Evolutionary conservation across 2,113 vertebrate species (phyloP), one percentile per base, ranked within the genome.

Genomic region (Myodes glareolus): DNA sequence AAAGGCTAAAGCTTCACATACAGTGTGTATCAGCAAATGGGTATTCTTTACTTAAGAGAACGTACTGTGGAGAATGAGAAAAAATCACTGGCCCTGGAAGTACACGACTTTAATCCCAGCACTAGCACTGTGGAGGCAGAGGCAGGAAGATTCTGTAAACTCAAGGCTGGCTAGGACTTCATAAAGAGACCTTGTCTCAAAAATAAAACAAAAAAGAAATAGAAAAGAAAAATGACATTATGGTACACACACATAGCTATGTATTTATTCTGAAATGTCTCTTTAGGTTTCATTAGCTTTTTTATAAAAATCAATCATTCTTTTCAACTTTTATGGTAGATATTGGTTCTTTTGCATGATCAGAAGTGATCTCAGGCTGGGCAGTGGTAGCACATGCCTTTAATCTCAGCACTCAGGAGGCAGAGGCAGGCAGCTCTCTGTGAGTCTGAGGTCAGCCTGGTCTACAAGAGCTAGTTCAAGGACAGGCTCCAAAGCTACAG

Each of bases 281-380:
- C 17, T 94, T 65, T 88, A 90, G 36, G 16, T 67, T 93, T 47
- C 61, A 65, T 94, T 88, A 93, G 72, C 29, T 85, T 88, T 91
- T 82, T 77, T 75, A 0, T 5, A 70, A 63, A 94, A 76, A 17
- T 36, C 39, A 81, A 16, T 33, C 63, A 76, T 90, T 92, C 5
- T 91, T 96, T 88, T 23, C 47, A 78, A 55, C 55, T 85, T 27
- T 93, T 92, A 25, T 94, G 42, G 13, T 78, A 2, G 36, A 75
- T 94, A 50, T 90, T 92, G 50, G 21, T 85, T 75, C 88, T 55
- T 92, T 80, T 70, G 27, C 23, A 45, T 94, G 81, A 73, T 77
- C 8, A 78, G 45, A 95, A 94, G 89, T 8, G 31, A 29, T 81
- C 36, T 61, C 61, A 29, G 11, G 55, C 55, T 5, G 6, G 55